Evolutionary conservation across 2,113 vertebrate genomes (phyloP).

Genomic region (Dipodomys ordii): DNA sequence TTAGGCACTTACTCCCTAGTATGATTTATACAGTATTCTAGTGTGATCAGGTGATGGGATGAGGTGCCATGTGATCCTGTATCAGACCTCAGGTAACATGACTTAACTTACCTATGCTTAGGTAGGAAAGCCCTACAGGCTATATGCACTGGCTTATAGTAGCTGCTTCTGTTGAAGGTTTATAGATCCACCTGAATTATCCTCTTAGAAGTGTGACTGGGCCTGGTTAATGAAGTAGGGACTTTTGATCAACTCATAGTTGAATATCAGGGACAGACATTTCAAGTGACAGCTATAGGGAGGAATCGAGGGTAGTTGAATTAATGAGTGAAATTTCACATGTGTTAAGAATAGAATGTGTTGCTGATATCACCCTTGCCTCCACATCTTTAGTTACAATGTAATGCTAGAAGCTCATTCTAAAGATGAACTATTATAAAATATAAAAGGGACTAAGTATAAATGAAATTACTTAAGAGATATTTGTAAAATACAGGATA

Average conservation of each 20-base stretch:
- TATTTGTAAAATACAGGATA: neutral
- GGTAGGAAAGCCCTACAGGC: neutral
- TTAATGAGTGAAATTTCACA: neutral
- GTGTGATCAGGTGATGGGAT: neutral
- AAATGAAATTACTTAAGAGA: neutral
- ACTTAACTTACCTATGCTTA: neutral
- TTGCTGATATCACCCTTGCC: neutral
- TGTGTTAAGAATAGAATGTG: neutral
- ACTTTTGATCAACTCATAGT: constrained; percentile 16
- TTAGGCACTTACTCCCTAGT: neutral
- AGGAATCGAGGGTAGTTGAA: neutral
- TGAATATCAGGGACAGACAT: neutral
- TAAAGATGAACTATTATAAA: neutral
- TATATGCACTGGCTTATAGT: neutral
- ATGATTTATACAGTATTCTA: neutral
- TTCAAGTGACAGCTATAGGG: neutral
- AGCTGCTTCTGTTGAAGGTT: neutral
- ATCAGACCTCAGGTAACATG: neutral
- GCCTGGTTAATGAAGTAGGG: neutral
- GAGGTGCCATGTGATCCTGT: neutral
- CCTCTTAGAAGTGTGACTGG: neutral
- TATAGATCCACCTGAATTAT: neutral
- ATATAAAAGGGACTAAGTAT: neutral
- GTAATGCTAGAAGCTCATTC: neutral
- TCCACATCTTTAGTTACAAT: neutral